Conservation (phyloP, 2,888 invertebrate species). For the Thumatha senex region DNA sequence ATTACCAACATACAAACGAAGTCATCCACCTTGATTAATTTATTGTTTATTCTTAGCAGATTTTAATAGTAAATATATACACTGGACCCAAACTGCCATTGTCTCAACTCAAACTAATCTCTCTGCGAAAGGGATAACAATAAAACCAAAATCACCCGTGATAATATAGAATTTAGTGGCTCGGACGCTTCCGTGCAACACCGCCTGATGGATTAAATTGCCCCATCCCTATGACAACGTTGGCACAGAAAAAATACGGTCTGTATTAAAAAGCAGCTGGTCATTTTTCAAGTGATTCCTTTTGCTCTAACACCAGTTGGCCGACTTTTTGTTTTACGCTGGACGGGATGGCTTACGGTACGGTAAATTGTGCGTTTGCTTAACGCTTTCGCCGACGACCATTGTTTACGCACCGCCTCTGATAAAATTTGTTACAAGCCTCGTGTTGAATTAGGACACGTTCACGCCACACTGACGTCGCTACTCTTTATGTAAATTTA, state of each 20-base stretch:
- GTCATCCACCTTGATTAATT: no score
- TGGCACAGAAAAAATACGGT: constrained; percentile 80
- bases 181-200: constrained; percentile 65
- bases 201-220: constrained; percentile 84
- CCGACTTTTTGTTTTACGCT: constrained; percentile 47
- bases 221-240: constrained; percentile 83
- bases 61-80: no score
- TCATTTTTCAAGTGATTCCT: constrained; percentile 83
- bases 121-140: constrained; percentile 62
- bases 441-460: constrained; percentile 71
- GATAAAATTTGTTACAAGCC: constrained; percentile 69
- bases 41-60: no score
- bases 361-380: constrained; percentile 67
- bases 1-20: no score
- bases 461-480: constrained; percentile 44
- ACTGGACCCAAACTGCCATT: neutral
- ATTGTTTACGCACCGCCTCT: constrained; percentile 66
- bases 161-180: constrained; percentile 81
- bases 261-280: constrained; percentile 82
- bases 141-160: constrained; percentile 76
- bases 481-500: constrained; percentile 40
- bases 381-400: constrained; percentile 52
- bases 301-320: constrained; percentile 77
- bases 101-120: constrained; percentile 55
- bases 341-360: constrained; percentile 46